Evolutionary conservation across 2,797 vertebrate genomes (phyloP).

Genomic region (Chaetophractus vellerosus): DNA sequence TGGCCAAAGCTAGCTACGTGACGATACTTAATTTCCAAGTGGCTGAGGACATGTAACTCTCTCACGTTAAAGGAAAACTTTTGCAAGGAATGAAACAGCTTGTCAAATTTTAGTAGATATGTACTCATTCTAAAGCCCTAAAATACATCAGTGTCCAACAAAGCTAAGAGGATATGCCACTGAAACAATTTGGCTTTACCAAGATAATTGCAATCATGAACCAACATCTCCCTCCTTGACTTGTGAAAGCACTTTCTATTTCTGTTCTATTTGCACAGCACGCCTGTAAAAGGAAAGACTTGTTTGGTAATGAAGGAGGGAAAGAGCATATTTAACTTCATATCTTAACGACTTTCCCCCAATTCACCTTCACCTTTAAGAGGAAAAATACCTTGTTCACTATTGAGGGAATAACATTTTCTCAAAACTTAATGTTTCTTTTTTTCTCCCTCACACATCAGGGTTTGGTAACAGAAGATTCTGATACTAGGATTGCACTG

Average conservation of each 20-base stretch:
- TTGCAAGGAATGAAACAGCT: not conserved
- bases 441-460: not conserved
- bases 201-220: not conserved
- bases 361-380: constrained; percentile 10
- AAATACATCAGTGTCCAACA: not conserved
- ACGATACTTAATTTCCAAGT: not conserved
- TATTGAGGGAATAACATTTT: not conserved
- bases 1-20: not conserved
- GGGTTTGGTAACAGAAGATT: not conserved
- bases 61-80: not conserved
- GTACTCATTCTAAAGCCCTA: not conserved
- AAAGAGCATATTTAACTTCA: constrained; percentile 4
- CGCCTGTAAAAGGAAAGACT: constrained; percentile 34
- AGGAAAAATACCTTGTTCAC: not conserved
- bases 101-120: not conserved
- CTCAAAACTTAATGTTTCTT: constrained; percentile 23
- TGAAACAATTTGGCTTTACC: constrained; percentile 62
- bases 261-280: constrained; percentile 17
- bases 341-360: not conserved
- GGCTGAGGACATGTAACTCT: not conserved
- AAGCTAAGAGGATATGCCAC: not conserved
- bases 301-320: not conserved
- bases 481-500: not conserved
- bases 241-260: constrained; percentile 13
- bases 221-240: constrained; percentile 11